phyloP scores from a whole-genome alignment of 2,888 invertebrate species.

The Terebella lapidaria region DNA sequence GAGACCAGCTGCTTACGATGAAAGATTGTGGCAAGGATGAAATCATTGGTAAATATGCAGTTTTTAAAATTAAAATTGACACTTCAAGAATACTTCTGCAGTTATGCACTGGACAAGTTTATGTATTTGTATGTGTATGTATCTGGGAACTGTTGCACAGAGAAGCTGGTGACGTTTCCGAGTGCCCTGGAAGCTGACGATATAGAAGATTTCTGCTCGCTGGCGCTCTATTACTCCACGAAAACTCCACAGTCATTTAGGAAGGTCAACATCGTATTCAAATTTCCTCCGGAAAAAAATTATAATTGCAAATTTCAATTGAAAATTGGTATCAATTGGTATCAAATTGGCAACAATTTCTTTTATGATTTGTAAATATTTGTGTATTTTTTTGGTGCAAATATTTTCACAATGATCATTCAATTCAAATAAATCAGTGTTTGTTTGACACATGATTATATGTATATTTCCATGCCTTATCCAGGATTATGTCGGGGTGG shows the following conservation, averaged over 20 bases:
- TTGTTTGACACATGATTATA: too few species aligned
- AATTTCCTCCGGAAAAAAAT: too few species aligned
- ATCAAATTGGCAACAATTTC: too few species aligned
- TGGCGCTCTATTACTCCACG: conserved; percentile 91
- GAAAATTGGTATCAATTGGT: too few species aligned
- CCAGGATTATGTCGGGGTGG: too few species aligned
- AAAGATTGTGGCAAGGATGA: conserved; percentile 38
- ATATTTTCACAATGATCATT: too few species aligned
- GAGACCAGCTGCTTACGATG: conserved; percentile 43
- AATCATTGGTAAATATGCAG: conserved; percentile 40
- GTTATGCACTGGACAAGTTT: neutral
- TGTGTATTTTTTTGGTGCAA: too few species aligned
- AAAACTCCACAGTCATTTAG: conserved; percentile 91
- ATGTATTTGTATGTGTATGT: neutral
- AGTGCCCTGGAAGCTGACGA: conserved; percentile 83
- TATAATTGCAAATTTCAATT: too few species aligned
- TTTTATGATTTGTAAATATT: too few species aligned
- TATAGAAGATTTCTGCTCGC: conserved; percentile 90
- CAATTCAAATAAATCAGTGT: too few species aligned
- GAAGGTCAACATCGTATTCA: conserved; percentile 60
- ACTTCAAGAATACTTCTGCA: neutral
- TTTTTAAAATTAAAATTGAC: neutral
- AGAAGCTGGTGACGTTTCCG: conserved; percentile 19
- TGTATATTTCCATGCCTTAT: too few species aligned
- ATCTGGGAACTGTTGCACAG: conserved; percentile 4